Evolutionary conservation across 2,888 invertebrate species (phyloP), one percentile per base, ranked within the genome.

Genomic region (Onchidella celtica): DNA sequence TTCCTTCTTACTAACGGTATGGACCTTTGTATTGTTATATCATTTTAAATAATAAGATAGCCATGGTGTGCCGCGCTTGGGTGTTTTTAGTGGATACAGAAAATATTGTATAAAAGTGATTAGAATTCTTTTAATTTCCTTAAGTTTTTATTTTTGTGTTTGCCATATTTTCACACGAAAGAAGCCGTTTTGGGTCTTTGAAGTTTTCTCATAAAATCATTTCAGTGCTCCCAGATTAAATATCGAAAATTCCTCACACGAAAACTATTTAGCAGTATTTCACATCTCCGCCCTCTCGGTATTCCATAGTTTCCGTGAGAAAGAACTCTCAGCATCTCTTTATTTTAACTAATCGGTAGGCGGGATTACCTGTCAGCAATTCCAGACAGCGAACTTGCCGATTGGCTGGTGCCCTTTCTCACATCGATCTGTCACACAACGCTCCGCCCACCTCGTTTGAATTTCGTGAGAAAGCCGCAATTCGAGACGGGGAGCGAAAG

Each of bases 391-490:
- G 63, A 79, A 36, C 47, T 36, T 47, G 32, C 21, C 32, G 40
- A 79, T 79, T 79, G 72, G 79, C 32, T 38, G 6, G 11, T n/a
- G 21, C 9, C 17, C 1, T 3, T 6, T 29, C 21, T 0, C 32
- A n/a, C 72, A 79, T 79, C 55, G 79, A 79, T 24, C 79, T 72
- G 47, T 63, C 70, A 72, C 24, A 3, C 47, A 24, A 40, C 21
- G 70, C 79, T 36, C 70, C 79, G 70, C 79, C 79, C 47, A 32
- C 36, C 68, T 47, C 17, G 63, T 79, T 72, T 63, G 34, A 79
- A 72, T n/a, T 32, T 79, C 79, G 79, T 79, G 79, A 79, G 70
- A 70, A 79, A 72, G 2, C 29, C 47, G 47, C 29, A 38, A 40
- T 70, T 69, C 32, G 38, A 40, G 78, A 57, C 57, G 14, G 27